Conservation (phyloP, 2,113 vertebrate species). For the Bucco capensis region DNA sequence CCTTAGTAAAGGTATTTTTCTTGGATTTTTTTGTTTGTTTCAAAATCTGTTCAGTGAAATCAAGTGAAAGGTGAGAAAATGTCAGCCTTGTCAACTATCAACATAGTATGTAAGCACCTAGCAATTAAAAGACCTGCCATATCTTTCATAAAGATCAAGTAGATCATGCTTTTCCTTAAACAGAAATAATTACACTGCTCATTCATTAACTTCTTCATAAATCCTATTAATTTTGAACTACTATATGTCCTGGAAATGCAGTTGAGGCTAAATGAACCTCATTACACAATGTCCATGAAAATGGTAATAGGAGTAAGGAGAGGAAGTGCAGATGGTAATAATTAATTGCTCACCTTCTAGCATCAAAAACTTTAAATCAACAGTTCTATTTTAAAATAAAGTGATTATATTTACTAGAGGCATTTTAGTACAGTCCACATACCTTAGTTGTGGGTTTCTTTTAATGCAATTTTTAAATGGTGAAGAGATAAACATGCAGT, state of each 20-base stretch:
- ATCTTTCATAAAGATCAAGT: slow-evolving; percentile 48
- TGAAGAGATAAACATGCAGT: slow-evolving; percentile 58
- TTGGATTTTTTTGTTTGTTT: not conserved
- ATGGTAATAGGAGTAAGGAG: slow-evolving; percentile 18
- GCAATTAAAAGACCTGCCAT: slow-evolving; percentile 34
- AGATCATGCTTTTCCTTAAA: slow-evolving; percentile 48
- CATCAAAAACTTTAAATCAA: slow-evolving; percentile 29
- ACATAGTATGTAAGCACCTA: not conserved
- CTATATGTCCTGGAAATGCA: slow-evolving; percentile 28
- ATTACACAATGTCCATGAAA: slow-evolving; percentile 31
- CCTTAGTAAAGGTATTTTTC: not conserved
- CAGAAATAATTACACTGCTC: slow-evolving; percentile 53
- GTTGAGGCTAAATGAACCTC: slow-evolving; percentile 55
- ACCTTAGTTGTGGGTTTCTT: not conserved
- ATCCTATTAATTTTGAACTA: slow-evolving; percentile 51
- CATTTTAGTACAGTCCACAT: not conserved
- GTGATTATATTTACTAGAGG: not conserved
- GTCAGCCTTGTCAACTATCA: slow-evolving; percentile 12
- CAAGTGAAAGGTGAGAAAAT: slow-evolving; percentile 24
- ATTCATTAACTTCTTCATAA: slow-evolving; percentile 58
- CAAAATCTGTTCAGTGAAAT: not conserved
- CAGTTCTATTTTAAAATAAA: slow-evolving; percentile 36
- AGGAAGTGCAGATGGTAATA: slow-evolving; percentile 44
- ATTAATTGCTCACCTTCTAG: slow-evolving; percentile 64
- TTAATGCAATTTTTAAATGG: slow-evolving; percentile 64